Evolutionary conservation across 2,797 vertebrate species (phyloP), one percentile per base, ranked within the genome.

Genomic region (Lagocephalus sceleratus): DNA sequence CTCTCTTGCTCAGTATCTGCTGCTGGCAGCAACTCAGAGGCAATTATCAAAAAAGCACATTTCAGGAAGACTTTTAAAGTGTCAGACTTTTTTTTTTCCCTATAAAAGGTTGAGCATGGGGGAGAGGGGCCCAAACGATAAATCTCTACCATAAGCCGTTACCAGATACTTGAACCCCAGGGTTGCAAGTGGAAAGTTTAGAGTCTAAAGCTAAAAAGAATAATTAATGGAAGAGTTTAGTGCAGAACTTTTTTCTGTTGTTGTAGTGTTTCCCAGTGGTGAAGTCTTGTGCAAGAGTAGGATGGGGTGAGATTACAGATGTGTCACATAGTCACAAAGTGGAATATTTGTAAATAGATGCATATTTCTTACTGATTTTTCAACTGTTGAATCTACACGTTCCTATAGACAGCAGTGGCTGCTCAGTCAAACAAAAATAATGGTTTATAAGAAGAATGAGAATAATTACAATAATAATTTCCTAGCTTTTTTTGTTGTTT

Each of bases 391-490:
- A 76, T 65, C 64, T 79, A 67, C 54, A 64, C 21, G 47, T n/a
- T 73, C 54, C 35, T 50, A 60, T 35, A 60, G 52, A 72, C 71
- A 85, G 70, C 63, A 59, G 54, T 56, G 48, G 54, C 81, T 78
- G 78, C 56, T 25, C 63, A 80, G 63, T 76, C 60, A 70, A 82
- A 84, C 59, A 32, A 78, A 85, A 86, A 82, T 65, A 68, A 86
- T 65, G 63, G 32, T 75, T 80, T 71, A 75, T 80, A 73, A 83
- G 54, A 81, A 79, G 76, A 78, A 71, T 68, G 64, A 80, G 52
- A 73, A 84, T 78, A 84, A 84, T 79, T 78, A 82, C 76, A 81
- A 83, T 77, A 85, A 88, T 82, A 88, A 87, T 89, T 87, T 90
- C 88, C 87, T 89, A 90, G 82, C 74, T 86, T 86, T 84, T 79